Evolutionary conservation across 2,113 vertebrate species (phyloP).

Genomic region (Casuarius casuarius): DNA sequence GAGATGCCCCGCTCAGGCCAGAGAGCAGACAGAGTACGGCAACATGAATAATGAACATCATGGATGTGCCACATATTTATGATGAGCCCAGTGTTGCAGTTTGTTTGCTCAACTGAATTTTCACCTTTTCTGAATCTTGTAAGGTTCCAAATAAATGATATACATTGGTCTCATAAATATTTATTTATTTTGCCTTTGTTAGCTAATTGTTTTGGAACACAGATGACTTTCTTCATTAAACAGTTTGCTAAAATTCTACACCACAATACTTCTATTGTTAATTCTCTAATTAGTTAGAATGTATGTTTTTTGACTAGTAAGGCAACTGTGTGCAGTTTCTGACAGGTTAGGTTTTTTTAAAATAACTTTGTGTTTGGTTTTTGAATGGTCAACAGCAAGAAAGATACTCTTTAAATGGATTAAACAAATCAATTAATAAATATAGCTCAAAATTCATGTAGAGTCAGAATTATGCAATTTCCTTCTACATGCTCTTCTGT

Average conservation of each 20-base stretch:
- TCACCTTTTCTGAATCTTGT: constrained; percentile 25
- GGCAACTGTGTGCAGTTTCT: not conserved
- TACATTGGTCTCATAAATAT: constrained; percentile 29
- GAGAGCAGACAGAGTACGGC: not conserved
- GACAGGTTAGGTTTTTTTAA: constrained; percentile 2
- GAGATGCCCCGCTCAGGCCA: not conserved
- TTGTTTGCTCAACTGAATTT: not conserved
- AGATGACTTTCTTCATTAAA: constrained; percentile 55
- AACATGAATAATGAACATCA: not conserved
- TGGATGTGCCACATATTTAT: not conserved
- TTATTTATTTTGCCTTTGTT: constrained; percentile 48
- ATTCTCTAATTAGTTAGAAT: constrained; percentile 35
- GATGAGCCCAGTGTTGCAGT: not conserved
- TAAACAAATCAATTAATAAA: not conserved
- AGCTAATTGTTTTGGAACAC: constrained; percentile 41
- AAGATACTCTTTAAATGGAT: not conserved
- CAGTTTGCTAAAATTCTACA: constrained; percentile 23
- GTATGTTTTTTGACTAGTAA: not conserved
- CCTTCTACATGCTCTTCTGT: not conserved
- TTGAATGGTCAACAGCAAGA: not conserved
- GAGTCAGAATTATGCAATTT: not conserved
- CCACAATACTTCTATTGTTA: constrained; percentile 25
- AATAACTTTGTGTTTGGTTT: not conserved
- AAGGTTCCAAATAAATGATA: constrained; percentile 7
- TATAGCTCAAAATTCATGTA: not conserved